Percentiles rank a stretch among this genome's conserved stretches.
phyloP scores from a whole-genome alignment of 2,113 vertebrate species.

The Colius striatus region DNA sequence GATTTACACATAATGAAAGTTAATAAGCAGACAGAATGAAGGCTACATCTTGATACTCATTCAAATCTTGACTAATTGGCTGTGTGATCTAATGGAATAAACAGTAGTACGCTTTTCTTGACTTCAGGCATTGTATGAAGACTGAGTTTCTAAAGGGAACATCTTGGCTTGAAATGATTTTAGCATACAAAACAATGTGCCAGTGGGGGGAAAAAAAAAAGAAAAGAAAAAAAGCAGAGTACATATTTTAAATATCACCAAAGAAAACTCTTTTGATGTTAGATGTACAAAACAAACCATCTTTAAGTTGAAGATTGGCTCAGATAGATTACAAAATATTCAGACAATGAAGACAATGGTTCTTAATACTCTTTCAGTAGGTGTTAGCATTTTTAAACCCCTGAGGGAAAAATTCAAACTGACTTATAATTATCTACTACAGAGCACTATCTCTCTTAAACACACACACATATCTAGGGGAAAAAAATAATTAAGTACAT shows the following conservation, averaged over 20 bases:
- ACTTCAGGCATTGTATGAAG: conserved; percentile 33
- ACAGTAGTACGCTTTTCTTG: conserved; percentile 44
- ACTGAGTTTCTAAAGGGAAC: conserved; percentile 50
- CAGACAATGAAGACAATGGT: conserved; percentile 51
- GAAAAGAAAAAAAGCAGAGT: not conserved
- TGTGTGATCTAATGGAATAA: conserved; percentile 70
- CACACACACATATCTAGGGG: not conserved
- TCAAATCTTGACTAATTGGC: conserved; percentile 80
- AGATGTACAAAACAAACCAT: conserved; percentile 36
- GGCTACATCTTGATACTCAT: conserved; percentile 71
- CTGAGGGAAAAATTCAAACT: conserved; percentile 2
- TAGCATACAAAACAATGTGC: conserved; percentile 1
- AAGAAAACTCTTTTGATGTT: conserved; percentile 33
- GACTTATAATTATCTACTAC: conserved; percentile 15
- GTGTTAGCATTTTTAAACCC: conserved; percentile 22
- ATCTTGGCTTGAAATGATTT: conserved; percentile 49
- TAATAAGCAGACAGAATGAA: conserved; percentile 84
- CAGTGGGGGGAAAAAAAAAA: not conserved
- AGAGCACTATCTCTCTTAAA: not conserved
- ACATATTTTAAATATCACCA: conserved; percentile 33
- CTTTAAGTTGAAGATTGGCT: conserved; percentile 36
- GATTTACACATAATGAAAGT: conserved; percentile 80
- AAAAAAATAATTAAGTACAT: not conserved
- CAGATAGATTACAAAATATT: conserved; percentile 46
- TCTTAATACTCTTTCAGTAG: conserved; percentile 21